phyloP scores from a whole-genome alignment of 1,140 invertebrate species.

The Zelostemma sp. region DNA sequence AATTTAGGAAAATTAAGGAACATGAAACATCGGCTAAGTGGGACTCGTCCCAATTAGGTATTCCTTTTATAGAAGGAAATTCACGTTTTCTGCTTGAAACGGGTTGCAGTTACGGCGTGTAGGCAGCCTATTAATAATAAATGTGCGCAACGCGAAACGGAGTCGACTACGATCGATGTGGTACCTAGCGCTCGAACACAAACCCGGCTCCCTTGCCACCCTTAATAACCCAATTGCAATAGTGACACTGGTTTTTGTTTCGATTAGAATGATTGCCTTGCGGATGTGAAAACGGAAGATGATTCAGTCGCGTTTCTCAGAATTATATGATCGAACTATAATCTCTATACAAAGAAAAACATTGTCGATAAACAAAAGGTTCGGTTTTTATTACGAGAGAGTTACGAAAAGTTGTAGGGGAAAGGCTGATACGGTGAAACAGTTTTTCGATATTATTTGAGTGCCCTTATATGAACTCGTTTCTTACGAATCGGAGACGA shows the following conservation, averaged over 20 bases:
- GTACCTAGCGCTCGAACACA: conserved; percentile 33
- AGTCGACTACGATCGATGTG: conserved; percentile 59
- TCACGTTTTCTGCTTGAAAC: conserved; percentile 21
- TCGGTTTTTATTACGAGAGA: too few relatives aligned
- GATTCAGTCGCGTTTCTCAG: conserved; percentile 3
- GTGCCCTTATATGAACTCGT: too few relatives aligned
- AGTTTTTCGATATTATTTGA: too few relatives aligned
- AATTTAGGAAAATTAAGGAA: too few relatives aligned
- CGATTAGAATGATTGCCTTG: not conserved
- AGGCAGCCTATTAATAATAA: conserved; percentile 63
- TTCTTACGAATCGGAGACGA: too few relatives aligned
- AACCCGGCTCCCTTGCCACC: conserved; percentile 6
- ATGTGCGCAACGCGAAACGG: conserved; percentile 57
- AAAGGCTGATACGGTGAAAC: too few relatives aligned
- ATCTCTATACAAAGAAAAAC: not conserved
- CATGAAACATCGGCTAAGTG: too few relatives aligned
- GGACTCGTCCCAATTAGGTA: not conserved
- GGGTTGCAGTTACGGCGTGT: conserved; percentile 42
- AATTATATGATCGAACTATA: conserved; percentile 7
- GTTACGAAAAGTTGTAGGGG: too few relatives aligned
- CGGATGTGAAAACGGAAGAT: not conserved
- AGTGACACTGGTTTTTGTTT: conserved; percentile 3
- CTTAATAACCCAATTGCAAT: conserved; percentile 16
- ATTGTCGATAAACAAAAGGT: not conserved
- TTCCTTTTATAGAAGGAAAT: conserved; percentile 9